A percentile compares a stretch with the other conserved stretches of the same genome.
phyloP scores from a whole-genome alignment of 2,113 vertebrate species.

The Percopsis transmontana region DNA sequence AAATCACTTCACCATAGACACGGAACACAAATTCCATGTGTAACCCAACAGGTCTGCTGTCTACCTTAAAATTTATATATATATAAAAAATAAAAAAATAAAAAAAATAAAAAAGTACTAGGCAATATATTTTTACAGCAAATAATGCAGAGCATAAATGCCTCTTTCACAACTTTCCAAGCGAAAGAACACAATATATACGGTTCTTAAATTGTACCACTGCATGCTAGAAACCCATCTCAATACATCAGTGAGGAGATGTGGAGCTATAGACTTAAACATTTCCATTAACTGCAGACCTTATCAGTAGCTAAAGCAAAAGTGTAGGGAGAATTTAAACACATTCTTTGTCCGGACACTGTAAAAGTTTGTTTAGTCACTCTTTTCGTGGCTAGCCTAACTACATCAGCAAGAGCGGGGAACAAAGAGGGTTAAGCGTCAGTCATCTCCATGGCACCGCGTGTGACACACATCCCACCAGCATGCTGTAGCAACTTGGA shows the following conservation, averaged over 20 bases:
- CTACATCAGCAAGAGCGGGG: slow-evolving; percentile 53
- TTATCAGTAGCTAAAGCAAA: slow-evolving; percentile 11
- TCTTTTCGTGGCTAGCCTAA: slow-evolving; percentile 54
- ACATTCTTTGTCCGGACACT: slow-evolving; percentile 13
- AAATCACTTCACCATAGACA: slow-evolving; percentile 31
- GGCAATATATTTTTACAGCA: slow-evolving; percentile 16
- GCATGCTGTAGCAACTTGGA: slow-evolving; percentile 77
- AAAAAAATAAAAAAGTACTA: not conserved
- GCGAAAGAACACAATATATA: not conserved
- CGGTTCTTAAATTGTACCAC: not conserved
- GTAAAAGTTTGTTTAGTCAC: slow-evolving; percentile 21
- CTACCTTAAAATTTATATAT: too few relatives aligned
- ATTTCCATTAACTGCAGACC: not conserved
- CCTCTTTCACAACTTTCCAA: slow-evolving; percentile 13
- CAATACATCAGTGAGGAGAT: slow-evolving; percentile 15
- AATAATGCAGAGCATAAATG: slow-evolving; percentile 31
- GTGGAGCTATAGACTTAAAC: slow-evolving; percentile 22
- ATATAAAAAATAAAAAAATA: too few relatives aligned
- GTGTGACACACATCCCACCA: slow-evolving; percentile 75
- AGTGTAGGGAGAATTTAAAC: slow-evolving; percentile 25
- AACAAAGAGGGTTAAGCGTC: slow-evolving; percentile 66
- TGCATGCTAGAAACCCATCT: slow-evolving; percentile 36
- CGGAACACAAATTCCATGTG: slow-evolving; percentile 21
- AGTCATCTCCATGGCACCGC: slow-evolving; percentile 72
- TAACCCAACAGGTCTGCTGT: not conserved